Conservation (phyloP, 2,797 vertebrate genomes). For the Sylvia borin region DNA sequence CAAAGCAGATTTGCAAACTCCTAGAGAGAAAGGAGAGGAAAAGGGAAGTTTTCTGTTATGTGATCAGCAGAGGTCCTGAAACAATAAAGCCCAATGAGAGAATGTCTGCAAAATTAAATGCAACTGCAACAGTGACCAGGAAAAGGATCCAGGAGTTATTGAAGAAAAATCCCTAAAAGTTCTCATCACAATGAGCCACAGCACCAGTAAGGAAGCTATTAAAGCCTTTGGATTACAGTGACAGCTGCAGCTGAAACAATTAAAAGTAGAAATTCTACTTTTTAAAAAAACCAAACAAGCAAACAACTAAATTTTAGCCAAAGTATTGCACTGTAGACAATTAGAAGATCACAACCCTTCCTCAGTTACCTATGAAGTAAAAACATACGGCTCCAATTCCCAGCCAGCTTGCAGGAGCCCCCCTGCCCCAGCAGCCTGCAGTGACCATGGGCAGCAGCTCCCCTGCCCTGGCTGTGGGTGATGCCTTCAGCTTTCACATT, state of each 20-base stretch:
- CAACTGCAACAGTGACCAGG: neutral
- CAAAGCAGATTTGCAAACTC: neutral
- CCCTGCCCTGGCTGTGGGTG: neutral
- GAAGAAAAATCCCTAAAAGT: neutral
- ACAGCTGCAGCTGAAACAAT: neutral
- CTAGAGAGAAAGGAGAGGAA: neutral
- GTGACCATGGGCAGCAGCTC: rapidly evolving
- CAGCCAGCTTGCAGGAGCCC: neutral
- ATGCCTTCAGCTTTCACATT: neutral
- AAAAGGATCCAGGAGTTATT: neutral
- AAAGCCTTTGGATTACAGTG: neutral
- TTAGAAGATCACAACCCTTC: neutral
- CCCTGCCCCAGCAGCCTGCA: neutral
- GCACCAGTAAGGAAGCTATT: neutral
- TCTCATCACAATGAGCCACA: neutral
- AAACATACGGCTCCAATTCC: neutral
- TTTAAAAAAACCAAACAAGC: no score
- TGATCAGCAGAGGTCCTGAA: neutral
- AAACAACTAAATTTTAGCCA: neutral
- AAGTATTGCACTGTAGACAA: neutral
- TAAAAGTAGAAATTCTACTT: neutral
- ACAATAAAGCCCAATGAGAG: neutral
- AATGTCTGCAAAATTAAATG: neutral
- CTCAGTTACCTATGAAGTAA: neutral
- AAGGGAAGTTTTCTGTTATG: neutral